Evolutionary conservation across 2,888 invertebrate species (phyloP).

Genomic region (Mallateleia sp.): DNA sequence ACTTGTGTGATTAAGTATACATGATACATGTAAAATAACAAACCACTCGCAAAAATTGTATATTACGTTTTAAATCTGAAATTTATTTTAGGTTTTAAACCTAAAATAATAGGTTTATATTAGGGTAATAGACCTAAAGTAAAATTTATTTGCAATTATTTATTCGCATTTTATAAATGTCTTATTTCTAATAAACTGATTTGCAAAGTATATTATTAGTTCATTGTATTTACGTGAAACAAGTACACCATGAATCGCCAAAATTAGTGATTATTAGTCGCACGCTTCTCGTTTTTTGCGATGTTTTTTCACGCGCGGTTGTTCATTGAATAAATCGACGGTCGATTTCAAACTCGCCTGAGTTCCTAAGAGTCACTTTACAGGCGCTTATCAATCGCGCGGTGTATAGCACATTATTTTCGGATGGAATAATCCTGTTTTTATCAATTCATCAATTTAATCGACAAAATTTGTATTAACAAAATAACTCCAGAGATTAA

Average conservation of each 20-base stretch:
- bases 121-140: no score
- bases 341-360: constrained; percentile 33
- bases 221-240: constrained; percentile 37
- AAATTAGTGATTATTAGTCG: constrained; percentile 7
- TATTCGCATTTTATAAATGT: constrained; percentile 68
- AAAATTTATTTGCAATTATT: constrained; percentile 66
- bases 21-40: constrained; percentile 55
- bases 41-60: constrained; percentile 41
- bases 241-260: constrained; percentile 25
- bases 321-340: constrained; percentile 1
- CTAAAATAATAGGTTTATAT: no score
- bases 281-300: constrained; percentile 33
- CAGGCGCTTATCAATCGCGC: constrained; percentile 19
- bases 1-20: constrained; percentile 50
- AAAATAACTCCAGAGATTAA: no score
- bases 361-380: constrained; percentile 52
- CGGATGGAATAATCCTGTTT: constrained; percentile 14
- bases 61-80: constrained; percentile 49
- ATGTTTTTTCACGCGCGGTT: constrained; percentile 7
- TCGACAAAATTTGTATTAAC: no score
- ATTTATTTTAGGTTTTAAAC: no score
- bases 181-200: constrained; percentile 66
- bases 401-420: constrained; percentile 8
- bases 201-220: constrained; percentile 43
- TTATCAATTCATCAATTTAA: no score